phyloP scores from a whole-genome alignment of 2,797 vertebrate species.

The Rhinogobio ventralis region DNA sequence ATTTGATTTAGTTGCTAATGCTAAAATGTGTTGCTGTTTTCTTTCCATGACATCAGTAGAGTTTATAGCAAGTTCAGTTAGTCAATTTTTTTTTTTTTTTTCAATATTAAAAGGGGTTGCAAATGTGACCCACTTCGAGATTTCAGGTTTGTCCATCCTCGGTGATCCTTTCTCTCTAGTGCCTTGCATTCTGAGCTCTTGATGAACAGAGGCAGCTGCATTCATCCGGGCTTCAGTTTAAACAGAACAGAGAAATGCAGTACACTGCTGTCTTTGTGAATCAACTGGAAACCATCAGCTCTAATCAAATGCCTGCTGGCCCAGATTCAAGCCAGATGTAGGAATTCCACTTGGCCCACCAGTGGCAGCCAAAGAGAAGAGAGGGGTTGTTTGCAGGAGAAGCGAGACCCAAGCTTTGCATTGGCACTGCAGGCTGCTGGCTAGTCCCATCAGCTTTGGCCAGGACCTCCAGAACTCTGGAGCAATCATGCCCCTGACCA shows the following conservation, averaged over 20 bases:
- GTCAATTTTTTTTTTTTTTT: conserved; percentile 1
- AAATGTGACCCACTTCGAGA: not conserved
- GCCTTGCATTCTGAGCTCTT: conserved; percentile 47
- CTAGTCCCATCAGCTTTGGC: conserved; percentile 21
- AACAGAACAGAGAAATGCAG: conserved; percentile 56
- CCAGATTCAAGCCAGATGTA: conserved; percentile 70
- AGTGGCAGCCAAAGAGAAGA: conserved; percentile 53
- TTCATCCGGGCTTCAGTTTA: conserved; percentile 54
- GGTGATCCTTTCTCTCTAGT: conserved; percentile 17
- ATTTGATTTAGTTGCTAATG: conserved; percentile 34
- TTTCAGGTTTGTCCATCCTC: not conserved
- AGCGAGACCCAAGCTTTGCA: conserved; percentile 46
- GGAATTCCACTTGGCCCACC: conserved; percentile 63
- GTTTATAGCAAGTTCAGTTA: conserved; percentile 19
- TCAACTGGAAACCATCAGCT: conserved; percentile 67
- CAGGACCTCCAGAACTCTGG: conserved; percentile 11
- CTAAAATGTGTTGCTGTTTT: conserved; percentile 13
- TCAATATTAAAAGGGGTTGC: not conserved
- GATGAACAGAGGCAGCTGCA: conserved; percentile 63
- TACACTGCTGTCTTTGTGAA: conserved; percentile 67
- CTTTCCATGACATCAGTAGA: conserved; percentile 27
- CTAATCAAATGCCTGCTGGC: conserved; percentile 64
- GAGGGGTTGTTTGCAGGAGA: conserved; percentile 56
- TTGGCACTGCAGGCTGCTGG: conserved; percentile 40
- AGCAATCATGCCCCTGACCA: conserved; percentile 14